Percentiles rank a stretch among this genome's conserved stretches.
phyloP scores from a whole-genome alignment of 2,888 invertebrate genomes.

The Hesperia comma region DNA sequence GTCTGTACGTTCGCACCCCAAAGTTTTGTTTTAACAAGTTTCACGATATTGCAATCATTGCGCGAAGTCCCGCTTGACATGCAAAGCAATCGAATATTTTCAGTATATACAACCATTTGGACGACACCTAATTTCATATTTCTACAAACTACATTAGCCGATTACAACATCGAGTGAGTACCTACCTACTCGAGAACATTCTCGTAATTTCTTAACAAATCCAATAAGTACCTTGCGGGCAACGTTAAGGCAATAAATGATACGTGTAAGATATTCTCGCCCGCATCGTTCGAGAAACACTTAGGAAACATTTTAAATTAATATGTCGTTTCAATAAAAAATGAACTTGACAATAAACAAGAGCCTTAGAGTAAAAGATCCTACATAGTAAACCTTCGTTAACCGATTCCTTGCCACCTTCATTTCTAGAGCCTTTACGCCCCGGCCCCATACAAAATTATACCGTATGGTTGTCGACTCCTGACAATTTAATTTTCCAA shows the following conservation, averaged over 20 bases:
- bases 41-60: not conserved
- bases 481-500: too few species aligned
- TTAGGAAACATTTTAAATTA: not conserved
- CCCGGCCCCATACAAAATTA: too few species aligned
- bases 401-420: too few species aligned
- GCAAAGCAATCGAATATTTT: slow-evolving; percentile 1
- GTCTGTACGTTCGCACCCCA: not conserved
- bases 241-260: not conserved
- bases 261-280: slow-evolving; percentile 6
- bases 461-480: too few species aligned
- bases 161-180: slow-evolving; percentile 1
- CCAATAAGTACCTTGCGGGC: not conserved
- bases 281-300: slow-evolving; percentile 1
- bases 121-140: slow-evolving; percentile 18
- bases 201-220: not conserved
- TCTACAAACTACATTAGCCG: slow-evolving; percentile 11
- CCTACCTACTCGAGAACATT: not conserved
- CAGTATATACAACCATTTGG: slow-evolving; percentile 18
- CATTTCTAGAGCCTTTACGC: too few species aligned
- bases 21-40: not conserved
- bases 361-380: too few species aligned
- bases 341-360: slow-evolving; percentile 6
- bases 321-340: not conserved
- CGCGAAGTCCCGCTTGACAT: slow-evolving; percentile 6
- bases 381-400: too few species aligned